A percentile compares a stretch with the other conserved stretches of the same genome.
Conservation (phyloP, 2,888 invertebrate genomes). For the Lasiommata megera region DNA sequence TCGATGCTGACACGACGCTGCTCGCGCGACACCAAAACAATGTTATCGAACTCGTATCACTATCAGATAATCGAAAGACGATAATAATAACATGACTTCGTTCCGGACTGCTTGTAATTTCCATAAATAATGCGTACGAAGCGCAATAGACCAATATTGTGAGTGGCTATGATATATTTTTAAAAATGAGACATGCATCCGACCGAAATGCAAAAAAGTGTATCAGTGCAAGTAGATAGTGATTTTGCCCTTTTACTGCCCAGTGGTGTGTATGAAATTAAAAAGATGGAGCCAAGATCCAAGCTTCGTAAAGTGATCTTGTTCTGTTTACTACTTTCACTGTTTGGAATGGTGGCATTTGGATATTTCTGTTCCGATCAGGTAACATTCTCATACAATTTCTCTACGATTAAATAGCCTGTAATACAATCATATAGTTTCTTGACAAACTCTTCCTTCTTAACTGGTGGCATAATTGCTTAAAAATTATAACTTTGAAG, state of each 20-base stretch:
- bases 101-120: conserved; percentile 19
- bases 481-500: no score
- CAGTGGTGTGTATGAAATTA: conserved; percentile 89
- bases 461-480: no score
- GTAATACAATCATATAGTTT: no score
- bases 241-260: conserved; percentile 90
- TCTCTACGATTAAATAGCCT: neutral
- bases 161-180: conserved; percentile 57
- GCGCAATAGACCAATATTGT: conserved; percentile 40
- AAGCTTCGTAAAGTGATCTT: conserved; percentile 90
- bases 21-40: conserved; percentile 52
- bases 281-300: conserved; percentile 92
- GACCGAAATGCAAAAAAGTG: conserved; percentile 86
- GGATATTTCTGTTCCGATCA: conserved; percentile 95
- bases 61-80: conserved; percentile 46
- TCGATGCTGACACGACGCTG: conserved; percentile 48
- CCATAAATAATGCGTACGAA: conserved; percentile 16
- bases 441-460: no score
- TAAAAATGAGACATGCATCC: conserved; percentile 81
- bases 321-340: conserved; percentile 90
- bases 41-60: conserved; percentile 51
- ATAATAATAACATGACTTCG: conserved; percentile 48
- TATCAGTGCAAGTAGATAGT: conserved; percentile 92
- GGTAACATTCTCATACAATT: conserved; percentile 59
- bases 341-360: conserved; percentile 93